These are phyloP conservation scores for Varecia variegata DNA, from an alignment of 2,797 vertebrate species.

Conservation along the genomic window DNA sequence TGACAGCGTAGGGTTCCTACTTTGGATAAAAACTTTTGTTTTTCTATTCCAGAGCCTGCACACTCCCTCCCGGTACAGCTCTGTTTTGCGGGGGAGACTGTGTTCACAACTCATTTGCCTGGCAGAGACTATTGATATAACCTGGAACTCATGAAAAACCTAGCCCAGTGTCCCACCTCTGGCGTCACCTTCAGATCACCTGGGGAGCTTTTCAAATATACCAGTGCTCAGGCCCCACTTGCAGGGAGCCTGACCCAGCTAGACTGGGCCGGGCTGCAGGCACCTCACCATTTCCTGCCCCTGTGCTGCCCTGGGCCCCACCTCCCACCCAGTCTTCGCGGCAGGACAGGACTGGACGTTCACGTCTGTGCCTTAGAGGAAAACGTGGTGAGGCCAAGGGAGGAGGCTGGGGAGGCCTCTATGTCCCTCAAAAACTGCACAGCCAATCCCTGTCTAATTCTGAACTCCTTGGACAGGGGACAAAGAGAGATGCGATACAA, in stretches of 20 bases:
- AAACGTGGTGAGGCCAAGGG: accelerated
- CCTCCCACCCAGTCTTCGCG: background rate
- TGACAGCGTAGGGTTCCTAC: accelerated
- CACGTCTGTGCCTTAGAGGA: background rate
- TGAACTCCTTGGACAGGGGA: background rate
- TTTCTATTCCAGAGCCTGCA: background rate
- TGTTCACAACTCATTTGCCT: background rate
- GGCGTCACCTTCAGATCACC: background rate
- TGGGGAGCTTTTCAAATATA: background rate
- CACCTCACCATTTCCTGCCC: background rate
- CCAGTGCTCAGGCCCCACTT: accelerated
- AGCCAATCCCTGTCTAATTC: background rate
- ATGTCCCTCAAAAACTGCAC: background rate
- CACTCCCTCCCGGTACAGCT: background rate
- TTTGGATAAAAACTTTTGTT: background rate
- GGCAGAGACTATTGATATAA: background rate
- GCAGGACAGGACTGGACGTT: background rate
- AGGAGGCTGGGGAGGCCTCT: background rate
- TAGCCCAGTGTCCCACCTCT: background rate
- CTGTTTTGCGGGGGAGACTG: background rate
- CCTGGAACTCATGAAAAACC: background rate
- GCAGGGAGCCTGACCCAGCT: background rate
- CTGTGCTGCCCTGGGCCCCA: background rate
- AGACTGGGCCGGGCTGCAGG: background rate
- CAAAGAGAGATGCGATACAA: background rate